These are phyloP conservation scores for Eumaeus atala DNA, from an alignment of 1,140 invertebrate species.

Conservation along the genomic window DNA sequence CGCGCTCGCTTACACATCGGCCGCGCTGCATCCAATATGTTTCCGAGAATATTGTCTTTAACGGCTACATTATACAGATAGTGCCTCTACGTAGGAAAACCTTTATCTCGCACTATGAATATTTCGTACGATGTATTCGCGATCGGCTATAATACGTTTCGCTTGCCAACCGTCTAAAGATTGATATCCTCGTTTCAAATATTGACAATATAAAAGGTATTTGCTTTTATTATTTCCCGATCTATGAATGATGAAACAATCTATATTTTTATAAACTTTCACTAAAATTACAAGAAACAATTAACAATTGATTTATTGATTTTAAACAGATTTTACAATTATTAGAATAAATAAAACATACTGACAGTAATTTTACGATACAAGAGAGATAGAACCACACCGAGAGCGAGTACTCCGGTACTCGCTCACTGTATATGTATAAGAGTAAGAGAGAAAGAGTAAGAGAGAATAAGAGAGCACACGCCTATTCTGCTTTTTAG, in stretches of 20 bases:
- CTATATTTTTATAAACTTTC: no score
- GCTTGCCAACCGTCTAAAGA: constrained; percentile 8
- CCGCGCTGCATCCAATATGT: constrained; percentile 71
- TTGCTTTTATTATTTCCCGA: background rate
- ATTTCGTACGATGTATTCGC: constrained; percentile 33
- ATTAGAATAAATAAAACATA: no score
- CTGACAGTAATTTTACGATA: no score
- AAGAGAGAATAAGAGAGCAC: no score
- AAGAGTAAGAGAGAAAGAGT: no score
- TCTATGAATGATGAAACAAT: background rate
- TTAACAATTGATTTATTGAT: no score
- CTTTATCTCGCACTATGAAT: constrained; percentile 45
- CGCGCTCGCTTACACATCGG: constrained; percentile 68
- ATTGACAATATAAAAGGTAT: constrained; percentile 3
- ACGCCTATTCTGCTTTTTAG: no score
- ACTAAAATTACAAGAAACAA: no score
- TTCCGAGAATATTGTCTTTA: constrained; percentile 69
- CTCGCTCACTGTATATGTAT: no score
- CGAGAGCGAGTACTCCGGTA: no score
- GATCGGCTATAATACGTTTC: background rate
- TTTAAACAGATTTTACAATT: no score
- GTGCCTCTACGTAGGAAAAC: constrained; percentile 41
- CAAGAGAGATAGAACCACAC: no score
- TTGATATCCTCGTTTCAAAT: constrained; percentile 2
- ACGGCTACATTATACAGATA: constrained; percentile 71